A percentile compares a stretch with the other conserved stretches of the same genome.
Evolutionary conservation across 2,888 invertebrate species (phyloP).

Genomic region (Acanthopleura granulata): DNA sequence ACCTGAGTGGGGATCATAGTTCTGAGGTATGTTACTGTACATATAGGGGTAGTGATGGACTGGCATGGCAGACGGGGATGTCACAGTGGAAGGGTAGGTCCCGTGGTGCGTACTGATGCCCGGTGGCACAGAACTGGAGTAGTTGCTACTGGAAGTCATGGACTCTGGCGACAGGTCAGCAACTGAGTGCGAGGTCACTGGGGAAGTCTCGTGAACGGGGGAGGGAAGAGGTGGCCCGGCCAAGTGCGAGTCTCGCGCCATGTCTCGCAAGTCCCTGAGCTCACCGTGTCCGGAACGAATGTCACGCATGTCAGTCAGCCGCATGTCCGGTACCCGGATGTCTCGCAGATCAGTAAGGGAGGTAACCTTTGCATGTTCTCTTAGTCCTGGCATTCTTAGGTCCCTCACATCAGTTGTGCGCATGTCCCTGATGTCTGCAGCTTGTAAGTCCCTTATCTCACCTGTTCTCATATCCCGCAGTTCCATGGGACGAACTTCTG

Average conservation of each 20-base stretch:
- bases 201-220: not conserved
- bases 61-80: constrained; percentile 1
- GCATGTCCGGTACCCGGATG: not conserved
- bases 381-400: not conserved
- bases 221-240: not conserved
- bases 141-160: not conserved
- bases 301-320: constrained; percentile 6
- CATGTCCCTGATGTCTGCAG: not conserved
- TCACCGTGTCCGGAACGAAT: not conserved
- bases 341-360: constrained; percentile 1
- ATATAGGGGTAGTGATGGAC: constrained; percentile 14
- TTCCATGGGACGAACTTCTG: not conserved
- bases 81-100: constrained; percentile 1
- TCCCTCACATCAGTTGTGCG: constrained; percentile 2
- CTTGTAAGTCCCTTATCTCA: not conserved
- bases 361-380: not conserved
- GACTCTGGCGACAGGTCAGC: not conserved
- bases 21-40: constrained; percentile 16
- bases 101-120: not conserved
- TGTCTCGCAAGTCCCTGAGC: not conserved
- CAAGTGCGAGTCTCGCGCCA: not conserved
- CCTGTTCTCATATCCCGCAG: constrained; percentile 1
- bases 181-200: not conserved
- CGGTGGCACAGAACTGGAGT: not conserved
- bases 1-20: constrained; percentile 13